Evolutionary conservation across 1,140 invertebrate species (phyloP), one percentile per base, ranked within the genome.

Genomic region (Pinna nobilis): DNA sequence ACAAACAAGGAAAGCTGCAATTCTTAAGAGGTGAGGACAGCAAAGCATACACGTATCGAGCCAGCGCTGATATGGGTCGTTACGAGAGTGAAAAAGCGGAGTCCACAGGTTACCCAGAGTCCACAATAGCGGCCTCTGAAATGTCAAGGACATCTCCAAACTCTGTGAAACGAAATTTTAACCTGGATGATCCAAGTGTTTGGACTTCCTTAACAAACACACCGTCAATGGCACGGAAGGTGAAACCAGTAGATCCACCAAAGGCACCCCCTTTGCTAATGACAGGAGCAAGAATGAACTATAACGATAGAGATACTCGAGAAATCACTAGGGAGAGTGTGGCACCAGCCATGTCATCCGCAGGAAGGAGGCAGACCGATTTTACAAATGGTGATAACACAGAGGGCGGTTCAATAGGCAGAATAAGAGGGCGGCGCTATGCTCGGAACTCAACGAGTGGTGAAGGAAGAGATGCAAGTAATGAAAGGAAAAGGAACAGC

Each of bases 181-280:
- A 70, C 35, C 35, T 67, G 28, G 66, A 74, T n/a, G 60, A 74
- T 28, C 57, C 68, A 50, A 49, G 47, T 7, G 39, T 69, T 37
- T 69, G 66, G 66, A 53, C 51, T 23, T 32, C 50, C 3, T 32
- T 69, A 39, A 69, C 66, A 32, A 53, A 69, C 47, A 57, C 66
- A 18, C 59, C 59, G 3, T 41, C 59, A 13, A 63, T 39, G 35
- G 59, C 35, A 41, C 37, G 59, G 20, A 39, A 63, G 37, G 20
- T 44, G 23, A 63, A 44, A 63, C 59, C 59, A 41, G 59, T 63
- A 9, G 5, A 33, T 11, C 18, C 25, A n/a, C 59, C 59, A 20
- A 3, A 7, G 37, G 59, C 59, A 18, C 59, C 59, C n/a, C 59
- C 59, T 37, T 25, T 63, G 18, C 59, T 37, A 20, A 37, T 25